Base-by-base conservation (phyloP, 2,888 invertebrate genomes). In the Drosophila neonasuta region DNA sequence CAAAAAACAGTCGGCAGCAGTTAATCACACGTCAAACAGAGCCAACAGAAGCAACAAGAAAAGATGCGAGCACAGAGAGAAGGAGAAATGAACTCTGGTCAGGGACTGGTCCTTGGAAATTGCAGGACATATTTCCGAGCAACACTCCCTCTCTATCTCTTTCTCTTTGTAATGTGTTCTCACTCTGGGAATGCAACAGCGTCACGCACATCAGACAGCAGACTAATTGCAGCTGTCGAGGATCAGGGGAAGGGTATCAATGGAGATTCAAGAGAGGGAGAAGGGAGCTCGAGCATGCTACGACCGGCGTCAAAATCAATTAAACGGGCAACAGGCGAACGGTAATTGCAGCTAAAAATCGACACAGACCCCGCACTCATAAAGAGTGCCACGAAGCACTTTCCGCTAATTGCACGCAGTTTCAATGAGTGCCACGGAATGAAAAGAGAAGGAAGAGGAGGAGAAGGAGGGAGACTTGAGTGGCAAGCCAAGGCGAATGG, bases 271-370 rank as follows among this genome's bases (percentile, higher is more conserved):
- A 3, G 4, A 8, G 36, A 32, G n/a, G 48, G 45, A 10, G 29
- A 17, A 6, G 34, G n/a, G 20, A 34, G n/a, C 36, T 39, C 24
- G 10, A 11, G 36, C 29, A n/a, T 11, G 45, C 48, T 9, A 49
- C 45, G 50, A 86, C 83, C 79, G 88, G 87, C 88, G 88, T 80
- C 80, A 79, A 88, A 87, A 87, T 88, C 87, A 88, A 88, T 87
- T 88, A 88, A 83, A 85, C 72, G 77, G 80, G 73, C 77, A 81
- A 79, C 81, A 74, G 81, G 83, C 79, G 75, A 82, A 79, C 81
- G 68, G 77, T 80, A 88, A 88, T 79, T 88, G 88, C 87, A 80
- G 87, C 79, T 81, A 81, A 73, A 78, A 84, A 77, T 76, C 77
- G 77, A 72, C 60, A 36, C 64, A 55, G 63, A 60, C 13, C 48